These are phyloP conservation scores for Empidonax traillii DNA, from an alignment of 2,113 vertebrate species.

Conservation along the genomic window DNA sequence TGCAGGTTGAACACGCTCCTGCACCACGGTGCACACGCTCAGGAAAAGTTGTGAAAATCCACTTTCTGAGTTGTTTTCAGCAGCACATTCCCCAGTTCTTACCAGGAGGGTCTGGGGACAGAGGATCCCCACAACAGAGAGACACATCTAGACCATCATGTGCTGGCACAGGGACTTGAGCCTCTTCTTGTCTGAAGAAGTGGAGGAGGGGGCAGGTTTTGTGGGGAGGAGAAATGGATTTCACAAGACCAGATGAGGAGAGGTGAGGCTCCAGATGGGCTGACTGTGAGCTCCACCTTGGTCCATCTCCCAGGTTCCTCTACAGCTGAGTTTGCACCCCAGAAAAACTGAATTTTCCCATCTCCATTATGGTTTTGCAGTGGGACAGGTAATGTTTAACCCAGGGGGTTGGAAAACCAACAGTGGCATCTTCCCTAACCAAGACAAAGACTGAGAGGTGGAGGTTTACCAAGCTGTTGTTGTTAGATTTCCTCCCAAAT, in stretches of 20 bases:
- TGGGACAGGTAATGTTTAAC: background rate
- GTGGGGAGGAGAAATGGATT: background rate
- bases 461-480: background rate
- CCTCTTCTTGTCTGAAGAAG: background rate
- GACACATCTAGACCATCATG: fast-evolving
- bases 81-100: background rate
- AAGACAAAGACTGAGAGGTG: background rate
- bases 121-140: background rate
- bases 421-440: background rate
- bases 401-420: background rate
- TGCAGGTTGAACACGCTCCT: background rate
- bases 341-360: background rate
- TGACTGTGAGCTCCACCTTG: background rate
- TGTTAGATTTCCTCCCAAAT: background rate
- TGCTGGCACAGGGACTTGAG: background rate
- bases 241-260: fast-evolving
- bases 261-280: background rate
- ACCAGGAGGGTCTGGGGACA: background rate
- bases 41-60: background rate
- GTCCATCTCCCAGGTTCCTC: background rate
- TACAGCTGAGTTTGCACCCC: background rate
- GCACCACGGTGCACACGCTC: fast-evolving
- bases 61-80: background rate
- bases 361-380: background rate
- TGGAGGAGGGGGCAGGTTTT: background rate